A percentile compares a stretch with the other conserved stretches of the same genome.
Conservation (phyloP, 2,113 vertebrate species). For the Anhinga anhinga region DNA sequence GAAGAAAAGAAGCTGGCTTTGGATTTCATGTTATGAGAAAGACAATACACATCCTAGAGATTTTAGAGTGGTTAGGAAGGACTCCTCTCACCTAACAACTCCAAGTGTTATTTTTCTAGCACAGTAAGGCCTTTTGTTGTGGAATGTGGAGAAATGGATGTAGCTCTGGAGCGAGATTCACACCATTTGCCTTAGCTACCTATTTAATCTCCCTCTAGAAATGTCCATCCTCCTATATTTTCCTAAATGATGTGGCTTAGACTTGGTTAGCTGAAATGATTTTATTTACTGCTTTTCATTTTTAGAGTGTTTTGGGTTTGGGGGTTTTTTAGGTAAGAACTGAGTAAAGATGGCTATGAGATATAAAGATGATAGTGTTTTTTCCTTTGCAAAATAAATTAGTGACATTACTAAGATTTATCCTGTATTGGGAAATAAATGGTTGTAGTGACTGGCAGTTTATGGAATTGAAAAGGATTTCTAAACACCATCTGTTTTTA, state of each 20-base stretch:
- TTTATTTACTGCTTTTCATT: not conserved
- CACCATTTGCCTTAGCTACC: not conserved
- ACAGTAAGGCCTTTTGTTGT: not conserved
- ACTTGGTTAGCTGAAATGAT: not conserved
- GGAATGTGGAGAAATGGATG: not conserved
- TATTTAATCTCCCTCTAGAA: not conserved
- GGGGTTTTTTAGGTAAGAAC: not conserved
- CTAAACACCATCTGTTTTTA: not conserved
- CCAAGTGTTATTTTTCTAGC: not conserved
- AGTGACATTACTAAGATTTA: not conserved
- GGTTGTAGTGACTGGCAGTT: not conserved
- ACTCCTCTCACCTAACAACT: not conserved
- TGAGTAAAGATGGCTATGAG: not conserved
- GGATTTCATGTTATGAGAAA: not conserved
- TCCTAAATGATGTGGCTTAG: not conserved
- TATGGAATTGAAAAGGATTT: not conserved
- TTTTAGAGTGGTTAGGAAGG: not conserved
- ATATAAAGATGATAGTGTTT: not conserved
- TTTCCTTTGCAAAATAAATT: not conserved
- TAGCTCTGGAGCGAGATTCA: not conserved
- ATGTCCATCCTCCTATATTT: not conserved
- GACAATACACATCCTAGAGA: not conserved
- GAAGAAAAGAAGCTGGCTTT: not conserved
- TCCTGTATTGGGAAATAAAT: not conserved
- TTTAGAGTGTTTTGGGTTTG: not conserved